Percentiles rank a stretch among this genome's conserved stretches.
Evolutionary conservation across 2,797 vertebrate species (phyloP).

Genomic region (Xyrichtys novacula): DNA sequence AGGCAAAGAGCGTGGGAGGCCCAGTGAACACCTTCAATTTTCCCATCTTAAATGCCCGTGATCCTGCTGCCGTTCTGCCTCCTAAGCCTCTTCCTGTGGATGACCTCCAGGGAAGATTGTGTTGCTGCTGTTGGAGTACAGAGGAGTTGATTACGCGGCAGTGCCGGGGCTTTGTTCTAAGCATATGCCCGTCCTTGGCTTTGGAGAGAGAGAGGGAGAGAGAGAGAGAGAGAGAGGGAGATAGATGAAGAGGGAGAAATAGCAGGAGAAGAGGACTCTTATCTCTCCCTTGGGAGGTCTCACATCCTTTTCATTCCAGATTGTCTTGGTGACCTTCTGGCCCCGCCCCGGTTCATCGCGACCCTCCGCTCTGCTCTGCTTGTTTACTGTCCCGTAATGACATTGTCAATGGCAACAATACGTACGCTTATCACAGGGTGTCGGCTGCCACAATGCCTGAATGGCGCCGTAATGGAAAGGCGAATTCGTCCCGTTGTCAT

Average conservation of each 20-base stretch:
- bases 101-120: conserved; percentile 77
- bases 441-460: conserved; percentile 69
- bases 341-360: conserved; percentile 56
- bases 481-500: conserved; percentile 65
- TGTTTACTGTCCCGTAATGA: conserved; percentile 81
- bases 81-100: conserved; percentile 65
- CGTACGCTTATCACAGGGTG: conserved; percentile 70
- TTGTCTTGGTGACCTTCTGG: conserved; percentile 73
- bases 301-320: conserved; percentile 70
- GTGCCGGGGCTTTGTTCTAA: conserved; percentile 72
- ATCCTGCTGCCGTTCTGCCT: conserved; percentile 55
- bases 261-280: conserved; percentile 58
- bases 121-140: conserved; percentile 57
- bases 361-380: conserved; percentile 49
- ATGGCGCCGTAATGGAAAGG: conserved; percentile 64
- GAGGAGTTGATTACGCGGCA: conserved; percentile 74
- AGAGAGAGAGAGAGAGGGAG: conserved; percentile 9
- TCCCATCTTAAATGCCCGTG: conserved; percentile 66
- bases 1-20: conserved; percentile 9
- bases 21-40: conserved; percentile 61
- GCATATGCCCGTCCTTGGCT: conserved; percentile 76
- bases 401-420: conserved; percentile 77
- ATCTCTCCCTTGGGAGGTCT: conserved; percentile 61
- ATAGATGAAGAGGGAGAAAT: conserved; percentile 43
- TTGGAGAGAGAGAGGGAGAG: conserved; percentile 29